Base-by-base conservation (phyloP, 2,888 invertebrate species). In the Caenorhabditis becei region DNA sequence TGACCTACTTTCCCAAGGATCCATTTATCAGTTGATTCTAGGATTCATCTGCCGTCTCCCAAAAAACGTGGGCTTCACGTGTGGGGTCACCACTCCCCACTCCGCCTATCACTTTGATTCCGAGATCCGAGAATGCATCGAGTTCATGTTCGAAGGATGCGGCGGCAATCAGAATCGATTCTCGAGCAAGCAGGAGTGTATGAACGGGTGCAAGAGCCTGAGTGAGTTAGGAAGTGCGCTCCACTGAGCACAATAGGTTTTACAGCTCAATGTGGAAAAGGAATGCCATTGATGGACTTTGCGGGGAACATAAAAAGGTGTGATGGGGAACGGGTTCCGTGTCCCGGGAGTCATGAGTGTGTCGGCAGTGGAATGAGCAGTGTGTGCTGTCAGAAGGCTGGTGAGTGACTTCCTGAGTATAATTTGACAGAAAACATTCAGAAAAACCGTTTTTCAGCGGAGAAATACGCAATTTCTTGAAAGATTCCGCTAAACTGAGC, bases 141-240 rank as follows among this genome's bases (percentile, higher is more conserved):
- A 87, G 32, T 88, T 88, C 58, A 72, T 87, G 66, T 88, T 88
- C 62, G 77, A 86, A 67, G 88, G 88, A 28, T 88, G 88, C 63
- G 88, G 88, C n/a, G 88, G 88, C 10, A 88, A 88, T 80, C 87
- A 86, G 72, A 88, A 88, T 53, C 77, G 88, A 3, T 88, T 88
- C 56, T 41, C 74, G 14, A 84, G 83, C 28, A 82, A 82, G 35
- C 80, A 86, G 14, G 87, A 88, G 10, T 88, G 88, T 54, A 35
- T 83, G 16, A 79, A 84, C 32, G 88, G 88, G 2, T 88, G 88
- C 49, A 70, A 77, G 24, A 84, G 86, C 61, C 59, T 88, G 37
- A 78, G 86, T 86, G n/a, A 62, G n/a, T n/a, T n/a, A n/a, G 72
- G 23, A 1, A 37, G 16, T n/a, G 1, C 20, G 11, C 37, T 23